phyloP scores from a whole-genome alignment of 2,113 vertebrate species.

The Rhadina sibilatrix region DNA sequence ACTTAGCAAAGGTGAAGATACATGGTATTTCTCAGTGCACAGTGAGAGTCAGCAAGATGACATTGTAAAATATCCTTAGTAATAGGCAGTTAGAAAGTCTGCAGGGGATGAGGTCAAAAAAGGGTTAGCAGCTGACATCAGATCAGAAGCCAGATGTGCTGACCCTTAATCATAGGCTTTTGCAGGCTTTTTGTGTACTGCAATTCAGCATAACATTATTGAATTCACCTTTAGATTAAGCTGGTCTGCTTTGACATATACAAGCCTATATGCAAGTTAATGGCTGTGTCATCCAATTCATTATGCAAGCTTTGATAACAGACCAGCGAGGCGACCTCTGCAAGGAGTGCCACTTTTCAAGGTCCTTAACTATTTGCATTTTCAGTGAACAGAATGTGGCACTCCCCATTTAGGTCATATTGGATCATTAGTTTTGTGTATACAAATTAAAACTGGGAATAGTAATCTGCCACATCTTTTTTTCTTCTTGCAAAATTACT shows the following conservation, averaged over 20 bases:
- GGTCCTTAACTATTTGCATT: slow-evolving; percentile 13
- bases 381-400: background rate
- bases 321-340: slow-evolving; percentile 11
- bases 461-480: background rate
- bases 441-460: background rate
- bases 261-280: slow-evolving; percentile 34
- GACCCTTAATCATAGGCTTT: slow-evolving; percentile 65
- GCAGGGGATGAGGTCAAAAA: slow-evolving; percentile 57
- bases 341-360: background rate
- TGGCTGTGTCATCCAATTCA: slow-evolving; percentile 32
- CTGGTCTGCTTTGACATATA: slow-evolving; percentile 26
- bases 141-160: slow-evolving; percentile 60
- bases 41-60: slow-evolving; percentile 60
- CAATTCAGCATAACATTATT: slow-evolving; percentile 71
- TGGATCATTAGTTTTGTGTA: background rate
- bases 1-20: slow-evolving; percentile 35
- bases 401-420: background rate
- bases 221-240: slow-evolving; percentile 65
- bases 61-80: slow-evolving; percentile 37
- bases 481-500: background rate
- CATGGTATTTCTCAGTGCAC: slow-evolving; percentile 41
- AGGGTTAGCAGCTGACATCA: slow-evolving; percentile 70
- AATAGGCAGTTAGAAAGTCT: slow-evolving; percentile 50
- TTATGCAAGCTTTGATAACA: slow-evolving; percentile 31
- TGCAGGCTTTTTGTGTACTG: slow-evolving; percentile 26